Percentiles rank a stretch among this genome's conserved stretches.
These are phyloP conservation scores for Ginglymostoma cirratum DNA, from an alignment of 2,113 vertebrate genomes.

Conservation along the genomic window DNA sequence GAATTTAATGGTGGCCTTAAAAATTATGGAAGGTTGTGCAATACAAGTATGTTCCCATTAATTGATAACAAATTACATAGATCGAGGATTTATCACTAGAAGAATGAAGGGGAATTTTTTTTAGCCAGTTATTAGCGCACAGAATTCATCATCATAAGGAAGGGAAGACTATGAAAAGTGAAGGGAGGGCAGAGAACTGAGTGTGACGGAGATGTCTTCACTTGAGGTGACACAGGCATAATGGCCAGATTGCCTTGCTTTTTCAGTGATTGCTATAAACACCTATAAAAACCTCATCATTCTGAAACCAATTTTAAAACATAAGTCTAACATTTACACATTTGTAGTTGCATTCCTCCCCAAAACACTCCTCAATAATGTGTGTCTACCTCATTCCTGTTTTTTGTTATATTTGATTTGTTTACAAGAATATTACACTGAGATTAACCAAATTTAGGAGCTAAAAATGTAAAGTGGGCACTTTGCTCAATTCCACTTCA, in stretches of 20 bases:
- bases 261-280: neutral
- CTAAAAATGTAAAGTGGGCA: neutral
- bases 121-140: neutral
- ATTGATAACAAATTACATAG: neutral
- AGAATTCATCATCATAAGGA: neutral
- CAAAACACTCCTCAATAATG: neutral
- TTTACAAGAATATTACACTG: neutral
- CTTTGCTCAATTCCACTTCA: neutral
- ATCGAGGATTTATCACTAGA: neutral
- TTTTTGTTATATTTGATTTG: neutral
- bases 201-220: neutral
- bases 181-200: neutral
- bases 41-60: neutral
- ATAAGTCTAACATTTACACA: neutral
- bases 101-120: neutral
- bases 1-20: neutral
- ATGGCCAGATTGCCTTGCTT: neutral
- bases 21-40: neutral
- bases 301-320: neutral
- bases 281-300: neutral
- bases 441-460: neutral
- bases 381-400: neutral
- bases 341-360: neutral
- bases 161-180: neutral
- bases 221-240: neutral